phyloP scores from a whole-genome alignment of 2,888 invertebrate species.

The Drosophila acutilabella region DNA sequence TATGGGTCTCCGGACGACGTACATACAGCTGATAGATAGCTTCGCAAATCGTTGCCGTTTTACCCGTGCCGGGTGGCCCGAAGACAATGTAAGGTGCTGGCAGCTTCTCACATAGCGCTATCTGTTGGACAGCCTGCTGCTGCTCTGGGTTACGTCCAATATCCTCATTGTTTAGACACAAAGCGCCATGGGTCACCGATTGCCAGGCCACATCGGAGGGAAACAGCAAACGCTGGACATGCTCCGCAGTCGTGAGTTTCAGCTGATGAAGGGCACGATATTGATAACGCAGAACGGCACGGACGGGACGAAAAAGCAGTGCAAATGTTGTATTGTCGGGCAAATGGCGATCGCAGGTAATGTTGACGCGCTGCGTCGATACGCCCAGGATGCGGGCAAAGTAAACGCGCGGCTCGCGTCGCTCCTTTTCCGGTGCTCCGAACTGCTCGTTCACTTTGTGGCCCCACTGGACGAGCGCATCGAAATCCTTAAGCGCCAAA shows the following conservation, averaged over 20 bases:
- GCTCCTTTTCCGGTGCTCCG: slow-evolving; percentile 48
- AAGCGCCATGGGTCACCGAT: slow-evolving; percentile 9
- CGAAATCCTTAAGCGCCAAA: slow-evolving; percentile 60
- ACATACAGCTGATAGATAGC: slow-evolving; percentile 88
- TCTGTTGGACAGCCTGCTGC: slow-evolving; percentile 88
- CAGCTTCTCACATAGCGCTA: slow-evolving; percentile 85
- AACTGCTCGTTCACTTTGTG: slow-evolving; percentile 44
- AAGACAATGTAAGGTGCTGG: slow-evolving; percentile 92
- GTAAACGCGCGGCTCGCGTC: slow-evolving; percentile 58
- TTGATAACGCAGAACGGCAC: slow-evolving; percentile 77
- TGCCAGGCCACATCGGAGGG: slow-evolving; percentile 30
- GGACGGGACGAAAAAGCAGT: slow-evolving; percentile 73
- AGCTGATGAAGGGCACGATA: slow-evolving; percentile 76
- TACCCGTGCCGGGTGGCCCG: slow-evolving; percentile 89
- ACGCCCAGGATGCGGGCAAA: slow-evolving; percentile 68
- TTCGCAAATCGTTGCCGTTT: slow-evolving; percentile 90
- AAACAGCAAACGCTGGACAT: slow-evolving; percentile 65
- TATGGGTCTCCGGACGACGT: slow-evolving; percentile 83
- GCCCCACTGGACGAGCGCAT: slow-evolving; percentile 55
- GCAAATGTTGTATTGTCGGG: slow-evolving; percentile 58
- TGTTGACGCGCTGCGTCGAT: slow-evolving; percentile 64
- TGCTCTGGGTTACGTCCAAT: slow-evolving; percentile 88
- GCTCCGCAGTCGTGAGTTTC: slow-evolving; percentile 15
- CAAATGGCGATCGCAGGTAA: slow-evolving; percentile 65
- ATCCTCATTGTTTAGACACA: slow-evolving; percentile 42